Evolutionary conservation across 2,797 vertebrate genomes (phyloP).

Genomic region (Premnoplex brunnescens): DNA sequence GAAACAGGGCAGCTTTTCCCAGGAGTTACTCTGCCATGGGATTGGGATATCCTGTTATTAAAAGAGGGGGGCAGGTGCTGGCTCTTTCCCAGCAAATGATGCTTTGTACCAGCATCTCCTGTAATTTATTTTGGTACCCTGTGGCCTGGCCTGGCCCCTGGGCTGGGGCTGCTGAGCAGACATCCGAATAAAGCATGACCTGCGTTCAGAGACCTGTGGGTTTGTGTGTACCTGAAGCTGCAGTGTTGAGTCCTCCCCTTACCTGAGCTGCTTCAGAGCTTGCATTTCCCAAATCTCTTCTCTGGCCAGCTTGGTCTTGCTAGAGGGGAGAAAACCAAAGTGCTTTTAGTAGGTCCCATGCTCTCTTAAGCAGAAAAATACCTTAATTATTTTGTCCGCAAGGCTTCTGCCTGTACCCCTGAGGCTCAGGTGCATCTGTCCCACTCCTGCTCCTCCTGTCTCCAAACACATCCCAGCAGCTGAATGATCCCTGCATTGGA

Average conservation of each 20-base stretch:
- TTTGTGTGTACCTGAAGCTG: neutral
- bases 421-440: neutral
- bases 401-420: rapidly evolving
- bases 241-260: rapidly evolving
- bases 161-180: neutral
- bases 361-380: neutral
- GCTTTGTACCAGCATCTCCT: neutral
- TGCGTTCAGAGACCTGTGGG: rapidly evolving
- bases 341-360: rapidly evolving
- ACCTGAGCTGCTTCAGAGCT: no score
- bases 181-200: neutral
- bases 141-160: neutral
- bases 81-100: neutral
- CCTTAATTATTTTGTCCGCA: neutral
- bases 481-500: neutral
- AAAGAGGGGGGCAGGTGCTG: neutral
- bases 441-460: neutral
- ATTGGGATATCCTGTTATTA: neutral
- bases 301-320: neutral
- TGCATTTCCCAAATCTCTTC: neutral
- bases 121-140: neutral
- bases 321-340: neutral
- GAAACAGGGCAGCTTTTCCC: neutral
- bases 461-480: neutral
- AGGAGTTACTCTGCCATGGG: neutral